A percentile compares a stretch with the other conserved stretches of the same genome.
Conservation (phyloP, 2,113 vertebrate genomes). For the Sapajus apella region DNA sequence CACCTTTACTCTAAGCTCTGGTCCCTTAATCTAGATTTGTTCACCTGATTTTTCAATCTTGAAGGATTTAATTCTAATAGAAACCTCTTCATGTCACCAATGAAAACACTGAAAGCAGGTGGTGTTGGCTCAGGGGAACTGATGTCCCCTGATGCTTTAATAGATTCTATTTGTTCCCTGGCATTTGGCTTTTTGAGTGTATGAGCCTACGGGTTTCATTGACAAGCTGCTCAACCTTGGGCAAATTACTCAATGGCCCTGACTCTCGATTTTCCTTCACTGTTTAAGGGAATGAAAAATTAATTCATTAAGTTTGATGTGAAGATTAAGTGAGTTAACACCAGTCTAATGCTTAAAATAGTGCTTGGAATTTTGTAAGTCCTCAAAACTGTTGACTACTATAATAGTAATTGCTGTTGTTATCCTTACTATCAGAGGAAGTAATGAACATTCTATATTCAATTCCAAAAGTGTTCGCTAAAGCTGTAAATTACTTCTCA, state of each 20-base stretch:
- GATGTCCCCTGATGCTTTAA: background rate
- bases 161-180: background rate
- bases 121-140: background rate
- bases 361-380: background rate
- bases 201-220: background rate
- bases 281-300: background rate
- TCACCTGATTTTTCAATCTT: background rate
- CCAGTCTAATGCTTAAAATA: background rate
- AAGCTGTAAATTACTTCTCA: background rate
- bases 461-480: background rate
- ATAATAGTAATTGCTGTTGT: background rate
- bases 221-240: background rate
- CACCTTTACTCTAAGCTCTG: background rate
- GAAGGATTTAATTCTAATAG: background rate
- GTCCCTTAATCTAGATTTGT: background rate
- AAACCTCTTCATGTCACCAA: background rate
- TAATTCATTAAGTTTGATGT: background rate
- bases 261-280: background rate
- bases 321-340: background rate
- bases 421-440: background rate
- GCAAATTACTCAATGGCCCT: background rate
- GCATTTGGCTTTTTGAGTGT: background rate
- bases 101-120: background rate
- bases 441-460: background rate
- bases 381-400: background rate